Evolutionary conservation across 2,113 vertebrate genomes (phyloP).

Genomic region (Galeopterus variegatus): DNA sequence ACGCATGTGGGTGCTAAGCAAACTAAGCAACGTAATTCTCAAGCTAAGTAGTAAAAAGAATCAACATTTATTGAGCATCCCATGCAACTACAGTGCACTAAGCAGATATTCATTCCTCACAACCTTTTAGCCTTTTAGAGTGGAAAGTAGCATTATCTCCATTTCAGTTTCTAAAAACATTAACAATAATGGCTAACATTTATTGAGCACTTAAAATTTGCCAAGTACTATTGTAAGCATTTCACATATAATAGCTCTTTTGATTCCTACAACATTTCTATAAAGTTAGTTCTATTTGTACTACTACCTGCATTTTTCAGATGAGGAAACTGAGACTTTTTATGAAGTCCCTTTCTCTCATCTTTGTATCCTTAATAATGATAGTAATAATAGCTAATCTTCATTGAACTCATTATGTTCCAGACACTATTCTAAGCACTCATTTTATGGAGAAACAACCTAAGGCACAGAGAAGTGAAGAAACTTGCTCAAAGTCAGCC

Average conservation of each 20-base stretch:
- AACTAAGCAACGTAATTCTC: constrained; percentile 35
- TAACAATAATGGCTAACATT: not conserved
- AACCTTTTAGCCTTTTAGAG: not conserved
- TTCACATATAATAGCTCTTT: not conserved
- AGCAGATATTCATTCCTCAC: not conserved
- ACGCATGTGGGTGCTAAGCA: not conserved
- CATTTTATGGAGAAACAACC: not conserved
- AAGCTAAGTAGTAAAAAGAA: constrained; percentile 9
- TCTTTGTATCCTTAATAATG: not conserved
- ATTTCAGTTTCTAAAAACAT: not conserved
- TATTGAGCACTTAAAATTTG: not conserved
- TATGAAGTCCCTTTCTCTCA: not conserved
- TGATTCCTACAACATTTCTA: not conserved
- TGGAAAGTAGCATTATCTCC: not conserved
- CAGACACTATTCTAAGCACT: not conserved
- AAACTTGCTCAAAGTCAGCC: not conserved
- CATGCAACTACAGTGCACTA: not conserved
- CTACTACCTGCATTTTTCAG: not conserved
- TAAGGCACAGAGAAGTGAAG: not conserved
- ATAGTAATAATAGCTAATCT: not conserved
- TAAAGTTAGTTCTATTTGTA: too few relatives aligned
- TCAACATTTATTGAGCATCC: not conserved
- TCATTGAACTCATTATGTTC: not conserved
- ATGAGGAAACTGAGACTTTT: not conserved
- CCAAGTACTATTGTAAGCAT: not conserved